Conservation (phyloP, 2,113 vertebrate genomes). For the Pelodiscus sinensis region DNA sequence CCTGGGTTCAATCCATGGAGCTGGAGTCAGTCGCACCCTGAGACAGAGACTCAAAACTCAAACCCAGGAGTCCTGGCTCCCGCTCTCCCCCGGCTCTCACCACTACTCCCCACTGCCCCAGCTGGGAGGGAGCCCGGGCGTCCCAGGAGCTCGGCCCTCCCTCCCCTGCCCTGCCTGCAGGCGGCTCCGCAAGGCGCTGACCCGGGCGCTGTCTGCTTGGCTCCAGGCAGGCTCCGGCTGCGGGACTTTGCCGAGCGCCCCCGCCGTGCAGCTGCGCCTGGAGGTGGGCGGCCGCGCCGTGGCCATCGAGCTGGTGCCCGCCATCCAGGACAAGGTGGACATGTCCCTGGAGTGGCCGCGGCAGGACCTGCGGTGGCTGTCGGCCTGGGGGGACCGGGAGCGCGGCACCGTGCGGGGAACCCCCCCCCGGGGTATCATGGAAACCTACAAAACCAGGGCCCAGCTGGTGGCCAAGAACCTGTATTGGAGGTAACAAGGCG, state of each 20-base stretch:
- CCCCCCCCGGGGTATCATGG: not conserved
- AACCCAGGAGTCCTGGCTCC: too few relatives aligned
- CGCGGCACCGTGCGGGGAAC: not conserved
- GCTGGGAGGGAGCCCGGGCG: too few relatives aligned
- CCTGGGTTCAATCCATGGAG: too few relatives aligned
- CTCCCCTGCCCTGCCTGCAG: not conserved
- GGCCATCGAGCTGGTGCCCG: not conserved
- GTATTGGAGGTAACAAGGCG: not conserved
- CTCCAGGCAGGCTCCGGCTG: not conserved
- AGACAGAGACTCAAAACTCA: too few relatives aligned
- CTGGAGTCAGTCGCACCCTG: too few relatives aligned
- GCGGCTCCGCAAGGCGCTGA: not conserved
- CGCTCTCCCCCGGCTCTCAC: too few relatives aligned
- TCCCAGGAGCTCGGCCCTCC: too few relatives aligned
- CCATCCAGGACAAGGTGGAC: not conserved
- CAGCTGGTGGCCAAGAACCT: not conserved
- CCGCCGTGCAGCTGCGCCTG: not conserved
- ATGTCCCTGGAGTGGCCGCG: not conserved
- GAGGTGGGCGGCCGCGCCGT: not conserved
- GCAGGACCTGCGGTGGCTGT: conserved; percentile 4
- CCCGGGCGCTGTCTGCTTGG: too few relatives aligned
- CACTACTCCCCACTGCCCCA: too few relatives aligned
- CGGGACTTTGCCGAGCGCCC: not conserved
- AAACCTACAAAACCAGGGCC: not conserved
- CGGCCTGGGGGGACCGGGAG: not conserved